Evolutionary conservation across 1,140 invertebrate species (phyloP), one percentile per base, ranked within the genome.

Genomic region (Meloidogyne floridensis): DNA sequence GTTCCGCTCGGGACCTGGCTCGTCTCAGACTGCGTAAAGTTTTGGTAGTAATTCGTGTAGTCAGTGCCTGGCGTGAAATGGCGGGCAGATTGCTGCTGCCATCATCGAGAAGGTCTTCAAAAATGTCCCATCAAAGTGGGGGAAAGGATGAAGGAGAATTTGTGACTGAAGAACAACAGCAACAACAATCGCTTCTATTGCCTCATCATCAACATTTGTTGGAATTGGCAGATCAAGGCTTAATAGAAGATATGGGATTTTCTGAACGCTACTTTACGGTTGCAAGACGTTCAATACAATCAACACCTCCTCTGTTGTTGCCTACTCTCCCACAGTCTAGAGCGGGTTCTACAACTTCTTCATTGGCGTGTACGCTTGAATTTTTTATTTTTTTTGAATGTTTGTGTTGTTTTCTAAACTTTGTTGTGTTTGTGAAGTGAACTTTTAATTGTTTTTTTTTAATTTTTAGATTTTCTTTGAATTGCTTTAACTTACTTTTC

Each of bases 1-100:
- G 77, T 69, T 54, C 65, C 43, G 6, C 77, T 11, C 10, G 65
- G 7, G 87, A 86, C 20, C 15, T 87, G 15, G 83, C 87, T 5
- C 72, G 88, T 3, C 80, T 89, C n/a, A 85, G 87, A 32, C 80
- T 89, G 32, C 86, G 88, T 43, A 88, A 89, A 69, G 87, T 89
- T 42, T 75, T 89, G 20, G 83, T 90, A 65, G 82, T 86, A 81
- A 87, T 89, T 3, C 82, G 86, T 59, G 88, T 89, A 15, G 80
- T 88, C 1, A 87, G 83, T 75, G 86, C 87, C 42, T 86, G 86
- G 54, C 86, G 84, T 15, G 51, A 77, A 32, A 79, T 86, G 43
- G 79, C 85, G 15, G 85, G 85, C 1, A 80, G 84, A 2, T 73
- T 88, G 11, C 65, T 71, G n/a, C 51, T 84, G 77, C 77, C 70